Base-by-base conservation (phyloP, 2,113 vertebrate species). In the Bufo bufo region DNA sequence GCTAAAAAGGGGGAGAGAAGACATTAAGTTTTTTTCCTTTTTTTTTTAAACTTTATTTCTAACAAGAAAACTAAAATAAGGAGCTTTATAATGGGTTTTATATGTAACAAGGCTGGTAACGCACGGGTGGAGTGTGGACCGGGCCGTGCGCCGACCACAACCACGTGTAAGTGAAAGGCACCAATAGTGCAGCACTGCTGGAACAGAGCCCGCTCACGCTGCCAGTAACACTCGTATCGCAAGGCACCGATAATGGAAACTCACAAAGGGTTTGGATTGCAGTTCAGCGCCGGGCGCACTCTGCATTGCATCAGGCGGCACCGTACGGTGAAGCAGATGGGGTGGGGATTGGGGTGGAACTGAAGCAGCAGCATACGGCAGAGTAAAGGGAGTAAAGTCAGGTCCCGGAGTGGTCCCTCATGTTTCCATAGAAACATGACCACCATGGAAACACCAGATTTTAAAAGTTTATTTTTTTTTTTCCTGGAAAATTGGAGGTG, bases 221-320 rank as follows among this genome's bases (percentile, higher is more conserved):
- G 63, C 58, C 69, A 75, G 77, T 45, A 69, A 77, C 81, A 50
- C 71, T 77, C 87, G 65, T 77, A 75, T 88, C 71, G 43, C 87
- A 88, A 88, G 87, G 87, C 87, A 84, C 87, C 87, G 72, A 45
- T 66, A 58, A 23, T n/a, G 47, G 47, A 50, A 83, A 81, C 72
- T 50, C 47, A 50, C 72, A 12, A 50, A 6, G 69, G 47, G 71
- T 47, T 47, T 47, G 56, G 23, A 20, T 20, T 4, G 19, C 75
- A 77, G 56, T 33, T 33, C 10, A 16, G 58, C 59, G 59, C 59
- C 9, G 59, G 33, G 58, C 33, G 16, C 14, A 65, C 45, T 16
- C 43, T 20, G 43, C 43, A 66, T 65, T 17, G 17, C 59, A 59
- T 20, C 80, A 59, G 80, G 6, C 23, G 79, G 79, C 33, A 17